Base-by-base conservation (phyloP, 1,140 invertebrate species). In the Hetaerina americana region DNA sequence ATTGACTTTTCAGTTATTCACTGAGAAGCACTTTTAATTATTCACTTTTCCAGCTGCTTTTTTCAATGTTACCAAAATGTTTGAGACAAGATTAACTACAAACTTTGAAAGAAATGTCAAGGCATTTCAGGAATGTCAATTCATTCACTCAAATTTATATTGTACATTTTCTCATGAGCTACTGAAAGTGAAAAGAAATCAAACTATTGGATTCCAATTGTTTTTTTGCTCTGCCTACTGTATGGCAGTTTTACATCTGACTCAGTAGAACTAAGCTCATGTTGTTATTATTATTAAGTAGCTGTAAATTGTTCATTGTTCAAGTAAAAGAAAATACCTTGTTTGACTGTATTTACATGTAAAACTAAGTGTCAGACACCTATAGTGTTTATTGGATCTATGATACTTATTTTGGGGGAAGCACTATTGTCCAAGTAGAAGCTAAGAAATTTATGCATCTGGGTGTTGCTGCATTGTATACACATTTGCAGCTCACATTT, bases 291-390 rank as follows among this genome's bases (percentile, higher is more conserved):
- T 57, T 67, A 29, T 67, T 71, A 57, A 27, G 66, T 67, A 27
- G 66, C 73, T 40, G 68, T 69, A 69, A 69, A 26, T 66, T 69
- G 66, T 70, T 66, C 66, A 29, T 69, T 49, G 71, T 70, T 27
- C 66, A 29, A 26, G 73, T 72, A 69, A 66, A 72, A 49, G 29
- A 26, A 26, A 66, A n/a, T 24, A 25, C 67, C 49, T 72, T 69
- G 31, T 69, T 72, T 24, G 66, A 31, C 28, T 57, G 31, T 40
- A 72, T 72, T 72, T 72, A 27, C 28, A 72, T 31, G 57, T 66
- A 67, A 72, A 67, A 18, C 25, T 69, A 69, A 27, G 26, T 69
- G 68, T 69, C 68, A 69, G 68, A 69, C 68, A 69, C 18, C 28
- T 69, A 69, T 69, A 72, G 49, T 66, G 49, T 68, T 72, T 67